phyloP scores from a whole-genome alignment of 2,113 vertebrate species.

The Lates calcarifer region DNA sequence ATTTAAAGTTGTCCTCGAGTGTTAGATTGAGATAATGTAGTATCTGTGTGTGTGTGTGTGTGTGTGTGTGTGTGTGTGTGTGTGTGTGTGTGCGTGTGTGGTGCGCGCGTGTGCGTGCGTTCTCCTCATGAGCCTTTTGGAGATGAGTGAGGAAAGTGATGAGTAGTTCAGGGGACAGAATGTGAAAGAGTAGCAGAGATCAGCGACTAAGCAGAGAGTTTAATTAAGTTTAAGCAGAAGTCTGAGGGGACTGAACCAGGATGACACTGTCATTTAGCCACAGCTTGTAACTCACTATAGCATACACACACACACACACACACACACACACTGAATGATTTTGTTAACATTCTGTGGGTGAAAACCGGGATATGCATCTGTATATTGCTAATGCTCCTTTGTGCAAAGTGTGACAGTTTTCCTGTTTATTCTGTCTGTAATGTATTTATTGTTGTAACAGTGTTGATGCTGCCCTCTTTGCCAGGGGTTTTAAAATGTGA shows the following conservation, averaged over 20 bases:
- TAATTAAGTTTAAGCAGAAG: constrained; percentile 42
- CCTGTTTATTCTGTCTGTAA: neutral
- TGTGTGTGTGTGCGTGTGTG: neutral
- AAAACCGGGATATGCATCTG: neutral
- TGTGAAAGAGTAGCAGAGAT: constrained; percentile 8
- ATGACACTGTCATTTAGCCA: constrained; percentile 17
- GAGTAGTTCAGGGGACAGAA: constrained; percentile 11
- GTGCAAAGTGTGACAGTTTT: neutral
- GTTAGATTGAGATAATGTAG: neutral
- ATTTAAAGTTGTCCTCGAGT: neutral
- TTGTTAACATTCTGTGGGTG: neutral
- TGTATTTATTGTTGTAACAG: neutral
- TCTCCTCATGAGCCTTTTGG: neutral
- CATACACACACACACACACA: neutral
- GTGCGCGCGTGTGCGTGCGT: neutral
- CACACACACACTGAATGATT: neutral
- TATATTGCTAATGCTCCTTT: neutral
- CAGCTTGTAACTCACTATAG: neutral
- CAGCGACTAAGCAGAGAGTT: constrained; percentile 40
- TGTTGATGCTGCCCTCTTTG: neutral
- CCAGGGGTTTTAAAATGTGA: neutral
- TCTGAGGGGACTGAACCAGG: constrained; percentile 14
- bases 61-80: neutral
- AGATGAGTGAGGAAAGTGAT: constrained; percentile 33
- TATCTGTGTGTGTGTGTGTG: neutral